Percentiles rank a stretch among this genome's conserved stretches.
These are phyloP conservation scores for Cistogaster globosa DNA, from an alignment of 2,888 invertebrate genomes.

Conservation along the genomic window DNA sequence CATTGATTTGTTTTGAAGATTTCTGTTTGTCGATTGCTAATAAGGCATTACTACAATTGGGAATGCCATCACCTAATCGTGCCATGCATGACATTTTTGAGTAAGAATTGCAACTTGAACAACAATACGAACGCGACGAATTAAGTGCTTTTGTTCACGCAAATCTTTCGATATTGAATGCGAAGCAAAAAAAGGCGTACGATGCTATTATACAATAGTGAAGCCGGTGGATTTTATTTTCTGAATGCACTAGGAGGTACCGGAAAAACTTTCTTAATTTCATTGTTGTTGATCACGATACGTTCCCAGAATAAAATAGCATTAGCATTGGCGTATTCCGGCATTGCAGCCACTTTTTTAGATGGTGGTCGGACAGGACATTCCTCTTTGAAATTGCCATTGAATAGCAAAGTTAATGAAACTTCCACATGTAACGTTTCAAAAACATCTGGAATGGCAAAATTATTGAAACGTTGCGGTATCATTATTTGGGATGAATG, in stretches of 20 bases:
- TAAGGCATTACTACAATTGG: no score
- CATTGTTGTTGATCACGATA: constrained; percentile 12
- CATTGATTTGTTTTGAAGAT: no score
- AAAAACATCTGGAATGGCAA: constrained; percentile 4
- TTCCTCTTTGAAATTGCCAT: no score
- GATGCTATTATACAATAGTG: constrained; percentile 74
- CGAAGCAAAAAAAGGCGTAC: constrained; percentile 66
- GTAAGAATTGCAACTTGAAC: no score
- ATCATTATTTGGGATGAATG: no score
- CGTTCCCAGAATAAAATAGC: constrained; percentile 18
- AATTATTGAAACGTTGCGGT: constrained; percentile 7
- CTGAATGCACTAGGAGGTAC: neutral
- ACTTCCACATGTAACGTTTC: constrained; percentile 7
- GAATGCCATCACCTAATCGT: no score
- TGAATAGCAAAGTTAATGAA: no score
- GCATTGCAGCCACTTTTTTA: constrained; percentile 17
- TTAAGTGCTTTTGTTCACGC: constrained; percentile 21
- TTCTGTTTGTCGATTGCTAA: no score
- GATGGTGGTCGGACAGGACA: no score
- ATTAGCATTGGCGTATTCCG: no score
- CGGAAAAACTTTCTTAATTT: constrained; percentile 14
- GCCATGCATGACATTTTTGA: no score
- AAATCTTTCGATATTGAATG: constrained; percentile 48
- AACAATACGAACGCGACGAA: constrained; percentile 36
- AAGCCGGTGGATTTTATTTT: constrained; percentile 31